Base-by-base conservation (phyloP, 2,113 vertebrate species). In the Pterocles orientalis region DNA sequence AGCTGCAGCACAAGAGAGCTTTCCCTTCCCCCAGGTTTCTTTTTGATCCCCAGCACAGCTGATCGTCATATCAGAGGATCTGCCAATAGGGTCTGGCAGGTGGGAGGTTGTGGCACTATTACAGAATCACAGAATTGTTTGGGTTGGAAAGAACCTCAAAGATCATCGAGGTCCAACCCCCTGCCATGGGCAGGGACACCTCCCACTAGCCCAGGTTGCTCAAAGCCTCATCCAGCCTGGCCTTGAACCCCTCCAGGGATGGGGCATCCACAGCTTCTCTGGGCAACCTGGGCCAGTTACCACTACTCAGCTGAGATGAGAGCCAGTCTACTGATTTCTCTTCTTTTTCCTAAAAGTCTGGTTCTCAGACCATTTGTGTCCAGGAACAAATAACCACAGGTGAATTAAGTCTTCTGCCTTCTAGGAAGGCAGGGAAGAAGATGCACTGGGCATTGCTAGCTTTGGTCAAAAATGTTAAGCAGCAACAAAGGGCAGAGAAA, bases 331-430 rank as follows among this genome's bases (percentile, higher is more conserved):
- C 7, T 1, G 7, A 19, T 43, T 75, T 48, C 12, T 57, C 47
- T n/a, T 28, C 3, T 11, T 23, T 18, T 48, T 18, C 29, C 76
- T 79, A 41, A 11, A 61, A 53, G 9, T 39, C 29, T 57, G 39
- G 0, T 31, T 66, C 18, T 62, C 43, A n/a, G 60, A 4, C 13
- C 19, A 2, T 23, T 31, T 21, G 0, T 7, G 2, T 48, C 71
- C 56, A 43, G 57, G 29, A 12, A 14, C 8, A 87, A 61, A 39
- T 39, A n/a, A 39, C 20, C 36, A 18, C 13, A 10, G 5, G 7
- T n/a, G 2, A 43, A 36, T 34, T 43, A 28, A 29, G 3, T 13
- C 14, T 58, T 43, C 29, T 72, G 28, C 48, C 24, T 72, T 39
- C 31, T 50, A 26, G 26, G 53, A 39, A 7, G 53, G 31, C 2